phyloP scores from a whole-genome alignment of 2,797 vertebrate species.

The Anas bernieri region DNA sequence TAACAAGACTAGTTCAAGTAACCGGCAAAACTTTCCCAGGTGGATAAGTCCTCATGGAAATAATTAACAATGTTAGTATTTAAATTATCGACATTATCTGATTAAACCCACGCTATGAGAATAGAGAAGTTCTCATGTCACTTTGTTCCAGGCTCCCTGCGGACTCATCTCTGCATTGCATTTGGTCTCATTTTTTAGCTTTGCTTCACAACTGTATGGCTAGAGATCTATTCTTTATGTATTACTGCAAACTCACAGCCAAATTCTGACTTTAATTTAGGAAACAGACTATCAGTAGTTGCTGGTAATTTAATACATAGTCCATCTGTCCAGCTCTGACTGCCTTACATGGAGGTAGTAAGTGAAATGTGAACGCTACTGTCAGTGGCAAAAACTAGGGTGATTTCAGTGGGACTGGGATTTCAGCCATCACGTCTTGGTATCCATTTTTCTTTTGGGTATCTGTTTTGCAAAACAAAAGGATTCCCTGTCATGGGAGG shows the following conservation, averaged over 20 bases:
- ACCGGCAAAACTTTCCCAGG: slow-evolving; percentile 49
- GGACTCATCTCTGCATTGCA: slow-evolving; percentile 8
- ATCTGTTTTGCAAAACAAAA: background rate
- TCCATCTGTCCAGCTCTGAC: background rate
- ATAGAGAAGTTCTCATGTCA: slow-evolving; percentile 60
- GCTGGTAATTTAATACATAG: background rate
- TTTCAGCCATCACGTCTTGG: background rate
- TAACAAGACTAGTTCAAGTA: slow-evolving; percentile 24
- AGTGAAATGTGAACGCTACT: background rate
- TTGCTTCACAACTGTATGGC: background rate
- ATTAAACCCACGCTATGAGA: slow-evolving; percentile 59
- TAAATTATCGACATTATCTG: slow-evolving; percentile 55
- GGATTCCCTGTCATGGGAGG: background rate
- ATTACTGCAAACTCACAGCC: background rate
- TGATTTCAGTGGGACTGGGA: background rate
- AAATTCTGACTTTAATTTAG: background rate
- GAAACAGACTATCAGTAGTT: background rate
- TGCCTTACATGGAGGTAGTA: fast-evolving
- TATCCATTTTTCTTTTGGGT: background rate
- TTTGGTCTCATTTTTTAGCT: slow-evolving; percentile 50
- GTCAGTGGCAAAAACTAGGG: fast-evolving
- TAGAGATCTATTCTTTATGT: background rate
- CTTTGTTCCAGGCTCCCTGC: slow-evolving; percentile 37
- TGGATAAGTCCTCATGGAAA: slow-evolving; percentile 59
- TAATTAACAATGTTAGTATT: slow-evolving; percentile 71